phyloP scores from a whole-genome alignment of 2,797 vertebrate genomes.

The Heterohyrax brucei region DNA sequence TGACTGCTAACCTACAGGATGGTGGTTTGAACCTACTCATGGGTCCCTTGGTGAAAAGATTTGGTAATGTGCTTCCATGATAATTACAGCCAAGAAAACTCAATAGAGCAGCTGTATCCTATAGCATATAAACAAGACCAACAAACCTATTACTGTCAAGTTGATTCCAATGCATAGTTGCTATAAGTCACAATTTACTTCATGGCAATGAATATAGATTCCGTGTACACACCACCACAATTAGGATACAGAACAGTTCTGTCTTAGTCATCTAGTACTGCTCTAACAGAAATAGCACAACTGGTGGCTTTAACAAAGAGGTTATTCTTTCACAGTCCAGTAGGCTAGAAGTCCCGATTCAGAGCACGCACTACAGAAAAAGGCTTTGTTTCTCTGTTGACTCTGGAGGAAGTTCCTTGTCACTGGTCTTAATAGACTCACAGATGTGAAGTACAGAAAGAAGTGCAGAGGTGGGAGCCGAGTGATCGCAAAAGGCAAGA shows the following conservation, averaged over 20 bases:
- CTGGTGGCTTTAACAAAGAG: too few species aligned
- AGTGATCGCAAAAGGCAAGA: neutral
- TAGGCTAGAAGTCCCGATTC: too few species aligned
- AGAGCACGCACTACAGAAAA: too few species aligned
- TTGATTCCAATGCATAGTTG: too few species aligned
- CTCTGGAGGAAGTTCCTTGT: too few species aligned
- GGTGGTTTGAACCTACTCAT: neutral
- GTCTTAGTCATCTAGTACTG: too few species aligned
- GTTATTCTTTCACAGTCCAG: too few species aligned
- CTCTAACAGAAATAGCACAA: too few species aligned
- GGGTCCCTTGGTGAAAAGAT: neutral
- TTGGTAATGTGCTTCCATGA: neutral
- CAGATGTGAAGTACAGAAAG: neutral
- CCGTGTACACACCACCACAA: neutral
- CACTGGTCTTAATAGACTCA: neutral
- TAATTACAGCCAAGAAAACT: neutral
- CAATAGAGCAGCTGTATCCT: neutral
- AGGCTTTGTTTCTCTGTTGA: too few species aligned
- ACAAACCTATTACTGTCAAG: too few species aligned
- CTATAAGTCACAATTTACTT: neutral
- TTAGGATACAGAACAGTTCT: neutral
- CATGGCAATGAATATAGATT: neutral
- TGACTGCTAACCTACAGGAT: neutral
- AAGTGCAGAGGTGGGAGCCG: neutral
- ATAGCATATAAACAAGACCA: neutral